Base-by-base conservation (phyloP, 2,113 vertebrate genomes). In the Nycticorax nycticorax region DNA sequence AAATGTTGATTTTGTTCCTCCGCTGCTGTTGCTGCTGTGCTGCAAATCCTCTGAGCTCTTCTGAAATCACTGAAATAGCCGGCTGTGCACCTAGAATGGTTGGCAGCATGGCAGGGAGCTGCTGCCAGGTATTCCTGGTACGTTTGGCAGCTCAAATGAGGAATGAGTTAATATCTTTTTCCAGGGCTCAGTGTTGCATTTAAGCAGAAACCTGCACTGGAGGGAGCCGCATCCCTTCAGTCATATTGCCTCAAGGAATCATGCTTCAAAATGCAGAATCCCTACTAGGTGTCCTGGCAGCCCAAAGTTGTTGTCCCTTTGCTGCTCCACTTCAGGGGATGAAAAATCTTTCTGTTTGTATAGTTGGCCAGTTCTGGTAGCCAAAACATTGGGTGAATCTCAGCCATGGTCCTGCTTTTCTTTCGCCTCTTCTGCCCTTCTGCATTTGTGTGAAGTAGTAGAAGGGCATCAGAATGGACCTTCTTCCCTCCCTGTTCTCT, bases 81-180 rank as follows among this genome's bases (percentile, higher is more conserved):
- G 66, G 43, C 95, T 96, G 80, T n/a, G 83, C 75, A 93, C 92
- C 92, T 96, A 78, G 80, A 89, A 78, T 78, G 66, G 83, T 71
- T 97, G 96, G 95, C 96, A 95, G 92, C 62, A 1, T 64, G 84
- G 91, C 62, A 76, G 91, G 50, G 78, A 94, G 84, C 62, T 95
- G 81, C 86, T 96, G 95, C 89, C 95, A 97, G 89, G 71, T 87
- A 97, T 88, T 94, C 35, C 91, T 89, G 80, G 79, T 92, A 92
- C 1, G 0, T 93, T 93, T 95, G 96, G 95, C 94, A 95, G 84
- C 91, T 89, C 57, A 73, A 45, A 97, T 91, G 91, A 97, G 86
- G 53, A 95, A 96, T 93, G 95, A 96, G 95, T 95, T 93, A 95
- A 95, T 97, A 97, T 92, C 48, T 89, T 94, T 96, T 91, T 89